phyloP scores from a whole-genome alignment of 1,140 invertebrate species.

The Phymastichus coffea region DNA sequence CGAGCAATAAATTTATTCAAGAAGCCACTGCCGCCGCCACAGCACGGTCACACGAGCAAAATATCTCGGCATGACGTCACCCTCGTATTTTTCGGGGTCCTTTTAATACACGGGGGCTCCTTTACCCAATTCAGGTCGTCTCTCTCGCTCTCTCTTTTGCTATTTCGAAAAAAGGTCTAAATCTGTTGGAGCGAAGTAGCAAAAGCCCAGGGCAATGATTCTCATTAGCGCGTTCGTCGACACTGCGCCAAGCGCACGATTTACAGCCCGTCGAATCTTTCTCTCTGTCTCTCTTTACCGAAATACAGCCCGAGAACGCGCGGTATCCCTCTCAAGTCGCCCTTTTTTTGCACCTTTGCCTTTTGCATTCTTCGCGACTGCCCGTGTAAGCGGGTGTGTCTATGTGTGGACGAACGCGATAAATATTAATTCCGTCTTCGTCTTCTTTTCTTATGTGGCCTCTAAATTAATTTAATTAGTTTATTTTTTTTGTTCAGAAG shows the following conservation, averaged over 20 bases:
- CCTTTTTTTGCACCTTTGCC: conserved; percentile 12
- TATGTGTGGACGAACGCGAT: conserved; percentile 6
- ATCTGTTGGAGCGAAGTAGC: conserved; percentile 13
- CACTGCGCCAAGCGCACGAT: conserved; percentile 28
- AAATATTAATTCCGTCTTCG: conserved; percentile 27
- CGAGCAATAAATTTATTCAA: too few relatives aligned
- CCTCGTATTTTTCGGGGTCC: too few relatives aligned
- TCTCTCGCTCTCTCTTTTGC: too few relatives aligned
- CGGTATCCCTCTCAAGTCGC: conserved; percentile 27
- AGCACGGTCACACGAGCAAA: too few relatives aligned
- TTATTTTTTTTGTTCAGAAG: too few relatives aligned
- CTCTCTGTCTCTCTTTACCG: conserved; percentile 16
- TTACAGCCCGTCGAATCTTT: conserved; percentile 32
- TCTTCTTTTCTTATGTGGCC: conserved; percentile 9
- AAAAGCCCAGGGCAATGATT: conserved; percentile 25
- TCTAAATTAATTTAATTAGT: conserved; percentile 27
- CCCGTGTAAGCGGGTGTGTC: background rate
- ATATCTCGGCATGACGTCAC: too few relatives aligned
- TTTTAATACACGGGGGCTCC: too few relatives aligned
- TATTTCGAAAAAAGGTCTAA: conserved; percentile 24
- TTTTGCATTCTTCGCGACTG: conserved; percentile 7
- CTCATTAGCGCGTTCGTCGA: conserved; percentile 34
- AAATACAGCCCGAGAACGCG: conserved; percentile 24
- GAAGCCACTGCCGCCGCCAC: background rate
- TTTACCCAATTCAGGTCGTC: too few relatives aligned